These are phyloP conservation scores for Palloptera scutellata DNA, from an alignment of 2,888 invertebrate genomes.

Conservation along the genomic window DNA sequence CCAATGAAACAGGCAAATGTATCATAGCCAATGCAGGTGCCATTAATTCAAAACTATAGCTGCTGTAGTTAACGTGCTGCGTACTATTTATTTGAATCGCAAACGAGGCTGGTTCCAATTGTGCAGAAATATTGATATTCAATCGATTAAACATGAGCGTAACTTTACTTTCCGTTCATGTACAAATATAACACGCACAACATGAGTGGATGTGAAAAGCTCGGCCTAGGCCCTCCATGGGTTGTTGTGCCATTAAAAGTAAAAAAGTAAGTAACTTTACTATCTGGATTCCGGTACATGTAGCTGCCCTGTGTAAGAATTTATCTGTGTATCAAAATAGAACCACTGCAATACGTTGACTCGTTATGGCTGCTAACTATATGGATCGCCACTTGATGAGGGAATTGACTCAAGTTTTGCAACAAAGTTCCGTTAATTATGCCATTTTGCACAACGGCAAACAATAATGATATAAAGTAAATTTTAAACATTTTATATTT, in stretches of 20 bases:
- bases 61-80: conserved; percentile 25
- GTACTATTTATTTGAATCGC: conserved; percentile 13
- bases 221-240: too few relatives aligned
- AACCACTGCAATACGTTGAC: conserved; percentile 37
- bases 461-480: too few relatives aligned
- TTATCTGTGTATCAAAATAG: conserved; percentile 35
- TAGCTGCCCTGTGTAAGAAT: conserved; percentile 36
- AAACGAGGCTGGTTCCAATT: conserved; percentile 23
- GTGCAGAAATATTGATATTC: conserved; percentile 20
- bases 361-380: not conserved
- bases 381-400: conserved; percentile 31
- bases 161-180: conserved; percentile 6
- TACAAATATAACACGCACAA: too few relatives aligned
- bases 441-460: conserved; percentile 6
- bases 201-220: too few relatives aligned
- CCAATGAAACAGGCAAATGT: conserved; percentile 31
- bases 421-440: conserved; percentile 25
- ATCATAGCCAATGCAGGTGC: conserved; percentile 36
- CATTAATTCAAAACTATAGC: conserved; percentile 23
- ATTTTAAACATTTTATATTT: too few relatives aligned
- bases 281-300: conserved; percentile 15
- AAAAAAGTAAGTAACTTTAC: too few relatives aligned
- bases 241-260: too few relatives aligned
- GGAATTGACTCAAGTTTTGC: conserved; percentile 20
- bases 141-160: conserved; percentile 36